These are phyloP conservation scores for Heterocephalus glaber DNA, from an alignment of 2,113 vertebrate species.

Conservation along the genomic window DNA sequence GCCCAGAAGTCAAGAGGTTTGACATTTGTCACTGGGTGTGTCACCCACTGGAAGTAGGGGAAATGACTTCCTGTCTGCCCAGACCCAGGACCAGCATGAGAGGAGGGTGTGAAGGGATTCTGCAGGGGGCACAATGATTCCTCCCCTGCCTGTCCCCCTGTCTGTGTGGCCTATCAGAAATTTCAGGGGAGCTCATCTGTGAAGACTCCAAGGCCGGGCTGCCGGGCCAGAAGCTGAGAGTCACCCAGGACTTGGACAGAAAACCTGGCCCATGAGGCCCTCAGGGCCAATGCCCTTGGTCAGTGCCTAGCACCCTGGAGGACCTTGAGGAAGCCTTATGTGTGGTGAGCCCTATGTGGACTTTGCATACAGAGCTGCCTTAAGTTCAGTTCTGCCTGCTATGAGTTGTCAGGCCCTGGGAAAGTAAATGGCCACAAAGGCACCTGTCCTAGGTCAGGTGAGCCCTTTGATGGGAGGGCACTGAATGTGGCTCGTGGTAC, in stretches of 20 bases:
- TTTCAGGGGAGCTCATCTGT: background rate
- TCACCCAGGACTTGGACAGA: background rate
- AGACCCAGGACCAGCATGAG: background rate
- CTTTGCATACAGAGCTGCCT: background rate
- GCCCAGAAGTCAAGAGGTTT: background rate
- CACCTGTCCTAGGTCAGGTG: too few relatives aligned
- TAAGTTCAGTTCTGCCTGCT: background rate
- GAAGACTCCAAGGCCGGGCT: background rate
- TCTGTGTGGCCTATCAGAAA: background rate
- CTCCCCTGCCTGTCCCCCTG: background rate
- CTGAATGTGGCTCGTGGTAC: background rate
- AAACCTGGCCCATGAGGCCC: background rate
- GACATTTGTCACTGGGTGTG: background rate
- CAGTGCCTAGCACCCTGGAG: rapidly evolving
- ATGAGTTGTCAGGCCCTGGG: background rate
- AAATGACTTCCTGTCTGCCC: background rate
- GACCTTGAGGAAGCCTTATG: rapidly evolving
- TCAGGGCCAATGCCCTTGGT: rapidly evolving
- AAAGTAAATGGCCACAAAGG: background rate
- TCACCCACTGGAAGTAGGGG: background rate
- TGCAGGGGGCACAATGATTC: background rate
- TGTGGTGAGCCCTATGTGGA: rapidly evolving
- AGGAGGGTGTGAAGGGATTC: too few relatives aligned
- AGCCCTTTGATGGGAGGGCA: background rate
- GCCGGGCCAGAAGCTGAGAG: background rate